phyloP scores from a whole-genome alignment of 2,797 vertebrate species.

The Galago senegalensis region DNA sequence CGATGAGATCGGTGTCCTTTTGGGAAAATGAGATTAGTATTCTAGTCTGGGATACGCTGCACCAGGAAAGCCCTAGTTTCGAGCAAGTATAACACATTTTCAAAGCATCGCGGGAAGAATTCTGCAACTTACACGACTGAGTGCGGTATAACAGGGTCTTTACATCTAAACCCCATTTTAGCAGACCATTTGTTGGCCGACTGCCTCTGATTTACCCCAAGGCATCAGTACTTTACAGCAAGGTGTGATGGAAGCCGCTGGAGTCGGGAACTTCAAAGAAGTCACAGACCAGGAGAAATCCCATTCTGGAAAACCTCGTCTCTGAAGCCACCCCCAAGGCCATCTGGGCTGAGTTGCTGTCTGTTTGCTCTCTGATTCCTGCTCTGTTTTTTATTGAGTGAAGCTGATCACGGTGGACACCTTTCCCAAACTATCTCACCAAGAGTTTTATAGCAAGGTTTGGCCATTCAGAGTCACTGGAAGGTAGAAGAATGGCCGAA shows the following conservation, averaged over 20 bases:
- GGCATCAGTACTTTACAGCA: not conserved
- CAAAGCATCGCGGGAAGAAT: conserved; percentile 13
- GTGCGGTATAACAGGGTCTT: not conserved
- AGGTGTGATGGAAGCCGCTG: not conserved
- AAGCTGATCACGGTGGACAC: not conserved
- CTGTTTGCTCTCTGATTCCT: not conserved
- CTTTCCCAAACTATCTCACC: not conserved
- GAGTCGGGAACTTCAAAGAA: not conserved
- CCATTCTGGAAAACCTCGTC: not conserved
- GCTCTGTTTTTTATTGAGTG: not conserved
- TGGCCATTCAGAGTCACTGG: not conserved
- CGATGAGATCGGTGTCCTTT: not conserved
- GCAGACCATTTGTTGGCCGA: not conserved
- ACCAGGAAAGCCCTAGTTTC: not conserved
- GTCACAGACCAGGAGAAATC: not conserved
- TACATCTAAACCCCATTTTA: not conserved
- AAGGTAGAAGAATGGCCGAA: not conserved
- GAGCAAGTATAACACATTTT: not conserved
- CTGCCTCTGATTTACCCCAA: not conserved
- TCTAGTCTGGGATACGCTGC: not conserved
- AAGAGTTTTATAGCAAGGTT: not conserved
- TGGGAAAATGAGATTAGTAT: not conserved
- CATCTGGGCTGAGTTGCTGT: not conserved
- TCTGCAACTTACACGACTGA: not conserved
- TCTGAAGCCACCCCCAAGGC: not conserved